Evolutionary conservation across 2,113 vertebrate genomes (phyloP).

Genomic region (Chaetorhynchus papuensis): DNA sequence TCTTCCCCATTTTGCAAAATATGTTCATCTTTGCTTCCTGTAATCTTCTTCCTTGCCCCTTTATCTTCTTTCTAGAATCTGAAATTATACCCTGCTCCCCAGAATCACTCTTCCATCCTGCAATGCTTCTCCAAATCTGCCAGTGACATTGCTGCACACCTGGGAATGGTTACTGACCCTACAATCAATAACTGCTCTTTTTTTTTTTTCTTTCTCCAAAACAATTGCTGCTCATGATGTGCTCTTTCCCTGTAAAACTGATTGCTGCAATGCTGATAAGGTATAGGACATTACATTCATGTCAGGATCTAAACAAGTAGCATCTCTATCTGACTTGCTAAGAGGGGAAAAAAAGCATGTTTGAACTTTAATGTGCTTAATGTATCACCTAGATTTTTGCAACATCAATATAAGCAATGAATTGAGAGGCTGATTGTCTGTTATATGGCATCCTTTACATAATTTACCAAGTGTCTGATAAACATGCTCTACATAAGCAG

Average conservation of each 20-base stretch:
- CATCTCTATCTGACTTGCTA: not conserved
- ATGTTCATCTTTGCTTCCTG: not conserved
- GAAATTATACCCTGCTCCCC: not conserved
- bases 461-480: not conserved
- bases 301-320: not conserved
- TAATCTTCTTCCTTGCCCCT: not conserved
- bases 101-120: not conserved
- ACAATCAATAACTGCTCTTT: not conserved
- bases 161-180: not conserved
- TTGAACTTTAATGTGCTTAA: not conserved
- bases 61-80: not conserved
- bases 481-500: not conserved
- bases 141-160: not conserved
- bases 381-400: not conserved
- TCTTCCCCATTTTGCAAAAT: not conserved
- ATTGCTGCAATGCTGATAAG: not conserved
- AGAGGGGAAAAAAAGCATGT: not conserved
- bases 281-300: not conserved
- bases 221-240: not conserved
- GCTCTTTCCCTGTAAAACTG: not conserved
- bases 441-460: not conserved
- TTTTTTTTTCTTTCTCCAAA: not conserved
- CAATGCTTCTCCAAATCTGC: not conserved
- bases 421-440: not conserved
- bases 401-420: not conserved